Base-by-base conservation (phyloP, 92 coral and sea anemone species). In the Bergia puertoricense region DNA sequence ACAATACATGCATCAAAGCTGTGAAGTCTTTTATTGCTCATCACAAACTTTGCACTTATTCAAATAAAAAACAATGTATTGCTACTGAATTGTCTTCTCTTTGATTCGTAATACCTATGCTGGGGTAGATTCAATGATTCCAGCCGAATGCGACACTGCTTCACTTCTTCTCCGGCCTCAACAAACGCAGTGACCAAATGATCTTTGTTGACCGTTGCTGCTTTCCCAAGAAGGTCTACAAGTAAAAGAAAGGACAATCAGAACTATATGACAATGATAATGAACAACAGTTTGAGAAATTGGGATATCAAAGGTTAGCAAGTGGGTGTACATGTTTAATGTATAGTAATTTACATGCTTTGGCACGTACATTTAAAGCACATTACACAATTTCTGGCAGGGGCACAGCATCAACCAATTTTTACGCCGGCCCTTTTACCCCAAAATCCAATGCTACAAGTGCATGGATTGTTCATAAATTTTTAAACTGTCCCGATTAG, bases 41-140 rank as follows among this genome's bases (percentile, higher is more conserved):
- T 77, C 79, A 75, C 79, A 75, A 46, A 16, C 56, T 46, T 46
- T 44, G 81, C 57, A 77, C 39, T 77, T 77, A 77, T 46, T 46
- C 46, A 76, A 76, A 42, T 30, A 78, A 45, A 78, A 48, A 78
- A 18, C 62, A 48, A 46, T 77, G 81, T 45, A 48, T 77, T 48
- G 59, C 81, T n/a, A 48, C 18, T 45, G 38, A 46, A 77, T 45
- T 77, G 62, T 77, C 81, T 77, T 77, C 65, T 77, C 40, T 77
- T 77, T 48, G 40, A 46, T 45, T 77, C 37, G 65, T 22, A 77
- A 45, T 77, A 87, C 85, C 90, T 87, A 82, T 88, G 85, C 51
- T 88, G 74, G 18, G 90, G 90, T 38, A 88, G 90, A 79, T 78
- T 59, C 51, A 77, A 72, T 59, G 78, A 79, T 74, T 88, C 90